Percentiles rank a stretch among this genome's conserved stretches.
Evolutionary conservation across 2,113 vertebrate species (phyloP).

Genomic region (Crypturellus undulatus): DNA sequence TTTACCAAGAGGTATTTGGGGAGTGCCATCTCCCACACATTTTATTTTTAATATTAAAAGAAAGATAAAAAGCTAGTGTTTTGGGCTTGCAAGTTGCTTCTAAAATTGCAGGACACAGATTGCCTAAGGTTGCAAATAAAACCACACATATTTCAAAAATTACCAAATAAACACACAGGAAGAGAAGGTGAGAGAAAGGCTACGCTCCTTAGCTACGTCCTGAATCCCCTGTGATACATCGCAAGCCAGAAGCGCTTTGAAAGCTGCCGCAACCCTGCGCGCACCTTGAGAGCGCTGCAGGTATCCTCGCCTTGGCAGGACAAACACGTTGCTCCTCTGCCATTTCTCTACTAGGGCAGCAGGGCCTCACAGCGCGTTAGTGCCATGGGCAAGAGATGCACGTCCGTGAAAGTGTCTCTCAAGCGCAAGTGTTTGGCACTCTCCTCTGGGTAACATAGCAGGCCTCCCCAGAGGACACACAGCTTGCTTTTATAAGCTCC

Average conservation of each 20-base stretch:
- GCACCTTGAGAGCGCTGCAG: not conserved
- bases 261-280: not conserved
- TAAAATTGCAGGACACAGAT: not conserved
- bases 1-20: not conserved
- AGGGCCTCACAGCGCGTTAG: not conserved
- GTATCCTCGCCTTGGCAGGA: not conserved
- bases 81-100: not conserved
- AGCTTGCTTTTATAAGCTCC: not conserved
- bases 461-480: not conserved
- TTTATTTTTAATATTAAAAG: not conserved
- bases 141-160: not conserved
- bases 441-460: not conserved
- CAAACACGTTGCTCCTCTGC: too few species aligned
- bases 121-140: not conserved
- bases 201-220: not conserved
- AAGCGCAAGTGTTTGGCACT: not conserved
- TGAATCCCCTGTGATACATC: not conserved
- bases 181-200: not conserved
- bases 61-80: not conserved
- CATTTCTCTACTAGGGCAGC: not conserved
- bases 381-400: not conserved
- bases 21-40: not conserved
- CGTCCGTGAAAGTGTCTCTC: not conserved
- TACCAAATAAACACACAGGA: not conserved
- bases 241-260: not conserved